phyloP scores from a whole-genome alignment of 2,888 invertebrate species.

The Parascotia fuliginaria region DNA sequence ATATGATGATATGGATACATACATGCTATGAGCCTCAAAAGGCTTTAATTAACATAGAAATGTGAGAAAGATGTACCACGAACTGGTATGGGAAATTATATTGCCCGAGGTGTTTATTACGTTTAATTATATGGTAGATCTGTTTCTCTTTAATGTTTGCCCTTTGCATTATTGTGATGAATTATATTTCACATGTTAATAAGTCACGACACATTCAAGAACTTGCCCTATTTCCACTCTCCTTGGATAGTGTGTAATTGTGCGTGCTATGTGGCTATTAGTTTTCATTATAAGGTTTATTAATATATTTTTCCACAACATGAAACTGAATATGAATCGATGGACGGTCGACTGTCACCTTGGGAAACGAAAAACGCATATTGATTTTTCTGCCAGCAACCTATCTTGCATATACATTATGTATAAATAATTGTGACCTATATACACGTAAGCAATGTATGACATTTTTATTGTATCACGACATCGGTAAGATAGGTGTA shows the following conservation, averaged over 20 bases:
- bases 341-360: constrained; percentile 43
- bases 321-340: constrained; percentile 48
- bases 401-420: constrained; percentile 1
- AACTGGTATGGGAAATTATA: constrained; percentile 26
- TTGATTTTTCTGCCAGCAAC: constrained; percentile 37
- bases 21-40: background rate
- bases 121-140: constrained; percentile 28
- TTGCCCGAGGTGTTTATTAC: constrained; percentile 17
- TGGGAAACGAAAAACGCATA: constrained; percentile 36
- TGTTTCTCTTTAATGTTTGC: constrained; percentile 16
- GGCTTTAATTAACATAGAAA: constrained; percentile 27
- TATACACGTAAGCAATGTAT: background rate
- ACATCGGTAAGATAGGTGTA: no score
- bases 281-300: constrained; percentile 50
- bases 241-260: constrained; percentile 48
- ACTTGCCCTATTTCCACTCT: constrained; percentile 37
- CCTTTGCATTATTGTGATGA: constrained; percentile 21
- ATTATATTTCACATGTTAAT: background rate
- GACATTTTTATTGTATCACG: no score
- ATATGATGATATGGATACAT: no score
- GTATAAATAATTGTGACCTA: background rate
- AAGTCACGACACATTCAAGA: constrained; percentile 6
- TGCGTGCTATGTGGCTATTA: constrained; percentile 54
- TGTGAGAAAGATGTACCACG: constrained; percentile 21
- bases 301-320: constrained; percentile 50